phyloP scores from a whole-genome alignment of 2,113 vertebrate genomes.

The Pteropus alecto region DNA sequence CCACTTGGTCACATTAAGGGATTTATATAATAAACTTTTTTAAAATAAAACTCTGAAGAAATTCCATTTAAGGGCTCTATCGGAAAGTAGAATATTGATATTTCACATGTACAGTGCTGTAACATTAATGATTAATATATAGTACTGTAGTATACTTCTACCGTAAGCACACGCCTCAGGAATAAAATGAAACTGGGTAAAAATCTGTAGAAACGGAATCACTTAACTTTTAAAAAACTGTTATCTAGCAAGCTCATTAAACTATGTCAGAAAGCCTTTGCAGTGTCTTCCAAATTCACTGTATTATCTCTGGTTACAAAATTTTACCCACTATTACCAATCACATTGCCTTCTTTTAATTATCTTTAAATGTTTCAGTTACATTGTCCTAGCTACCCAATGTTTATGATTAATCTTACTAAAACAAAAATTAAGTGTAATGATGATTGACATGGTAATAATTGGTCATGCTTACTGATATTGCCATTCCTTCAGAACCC shows the following conservation, averaged over 20 bases:
- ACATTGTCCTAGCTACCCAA: background rate
- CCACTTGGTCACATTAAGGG: background rate
- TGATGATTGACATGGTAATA: background rate
- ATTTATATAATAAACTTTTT: background rate
- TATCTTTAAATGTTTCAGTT: background rate
- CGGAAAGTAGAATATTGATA: background rate
- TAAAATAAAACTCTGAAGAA: background rate
- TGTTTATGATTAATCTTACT: background rate
- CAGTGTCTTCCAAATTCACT: background rate
- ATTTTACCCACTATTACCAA: background rate
- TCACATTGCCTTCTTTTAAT: background rate
- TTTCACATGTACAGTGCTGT: background rate
- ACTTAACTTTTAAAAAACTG: background rate
- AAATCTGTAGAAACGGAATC: constrained; percentile 33
- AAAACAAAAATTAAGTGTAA: background rate
- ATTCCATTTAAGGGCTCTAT: constrained; percentile 52
- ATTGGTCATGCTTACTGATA: no score
- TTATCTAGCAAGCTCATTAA: background rate
- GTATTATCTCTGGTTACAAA: background rate
- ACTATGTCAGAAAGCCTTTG: background rate
- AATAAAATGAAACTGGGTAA: background rate
- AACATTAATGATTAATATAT: background rate
- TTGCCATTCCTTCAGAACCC: background rate
- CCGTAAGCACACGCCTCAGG: background rate
- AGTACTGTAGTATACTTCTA: background rate